Conservation (phyloP, 2,113 vertebrate genomes). For the Manacus vitellinus region DNA sequence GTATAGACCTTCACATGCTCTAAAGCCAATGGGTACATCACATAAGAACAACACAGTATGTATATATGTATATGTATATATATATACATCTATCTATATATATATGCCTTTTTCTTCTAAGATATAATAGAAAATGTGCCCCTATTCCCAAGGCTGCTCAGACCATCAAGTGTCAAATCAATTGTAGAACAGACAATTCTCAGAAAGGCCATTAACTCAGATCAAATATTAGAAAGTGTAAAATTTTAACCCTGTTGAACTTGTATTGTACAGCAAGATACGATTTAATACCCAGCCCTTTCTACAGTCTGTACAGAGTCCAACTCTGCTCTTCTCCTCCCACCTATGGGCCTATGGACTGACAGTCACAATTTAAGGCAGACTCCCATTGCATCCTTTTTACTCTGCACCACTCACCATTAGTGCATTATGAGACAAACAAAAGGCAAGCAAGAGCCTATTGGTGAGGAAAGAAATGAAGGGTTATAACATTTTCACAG, state of each 20-base stretch:
- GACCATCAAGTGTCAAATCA: neutral
- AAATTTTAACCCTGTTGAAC: neutral
- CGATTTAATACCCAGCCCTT: neutral
- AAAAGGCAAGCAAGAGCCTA: neutral
- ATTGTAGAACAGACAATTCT: neutral
- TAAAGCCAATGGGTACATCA: neutral
- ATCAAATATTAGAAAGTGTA: neutral
- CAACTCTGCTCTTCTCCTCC: neutral
- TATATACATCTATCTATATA: neutral
- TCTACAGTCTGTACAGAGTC: neutral
- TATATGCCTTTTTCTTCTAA: neutral
- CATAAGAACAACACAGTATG: neutral
- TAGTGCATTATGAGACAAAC: neutral
- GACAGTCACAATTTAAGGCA: neutral
- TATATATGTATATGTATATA: no score
- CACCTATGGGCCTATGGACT: neutral
- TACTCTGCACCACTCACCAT: neutral
- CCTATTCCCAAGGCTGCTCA: neutral
- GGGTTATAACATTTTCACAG: neutral
- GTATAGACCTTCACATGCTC: neutral
- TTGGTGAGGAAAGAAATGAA: neutral
- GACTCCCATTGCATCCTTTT: neutral
- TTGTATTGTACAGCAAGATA: neutral
- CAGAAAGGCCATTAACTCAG: neutral
- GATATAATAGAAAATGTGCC: neutral